A percentile compares a stretch with the other conserved stretches of the same genome.
phyloP scores from a whole-genome alignment of 2,888 invertebrate species.

The Drosophila koepferae region DNA sequence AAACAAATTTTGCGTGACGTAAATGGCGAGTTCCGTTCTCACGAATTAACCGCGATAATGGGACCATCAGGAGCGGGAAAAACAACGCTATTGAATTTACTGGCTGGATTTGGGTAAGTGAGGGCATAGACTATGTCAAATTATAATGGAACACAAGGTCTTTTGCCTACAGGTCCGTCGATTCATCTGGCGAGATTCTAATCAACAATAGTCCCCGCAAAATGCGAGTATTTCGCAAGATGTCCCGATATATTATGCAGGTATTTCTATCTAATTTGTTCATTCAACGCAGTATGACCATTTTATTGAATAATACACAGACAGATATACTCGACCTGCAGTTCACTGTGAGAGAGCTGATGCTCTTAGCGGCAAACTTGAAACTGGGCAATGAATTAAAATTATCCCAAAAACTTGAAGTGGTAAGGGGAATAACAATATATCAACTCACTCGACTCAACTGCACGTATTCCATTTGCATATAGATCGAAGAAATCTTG shows the following conservation, averaged over 20 bases:
- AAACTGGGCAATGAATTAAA: constrained; percentile 91
- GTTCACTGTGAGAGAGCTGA: constrained; percentile 94
- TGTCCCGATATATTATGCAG: constrained; percentile 98
- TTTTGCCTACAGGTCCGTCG: constrained; percentile 86
- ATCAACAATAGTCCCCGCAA: constrained; percentile 93
- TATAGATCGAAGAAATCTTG: constrained; percentile 94
- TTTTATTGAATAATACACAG: constrained; percentile 37
- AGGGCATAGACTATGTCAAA: neutral
- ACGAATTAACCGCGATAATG: constrained; percentile 95
- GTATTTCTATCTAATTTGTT: constrained; percentile 20
- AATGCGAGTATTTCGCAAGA: constrained; percentile 91
- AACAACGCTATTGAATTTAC: constrained; percentile 94
- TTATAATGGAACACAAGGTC: neutral
- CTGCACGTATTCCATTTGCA: constrained; percentile 58
- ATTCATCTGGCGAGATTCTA: constrained; percentile 90
- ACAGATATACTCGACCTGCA: constrained; percentile 94
- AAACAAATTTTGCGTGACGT: constrained; percentile 93
- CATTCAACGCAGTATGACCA: neutral
- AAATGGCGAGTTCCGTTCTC: constrained; percentile 93
- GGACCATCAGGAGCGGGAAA: constrained; percentile 98
- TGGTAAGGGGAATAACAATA: constrained; percentile 87
- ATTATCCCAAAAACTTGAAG: constrained; percentile 88
- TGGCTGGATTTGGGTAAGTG: constrained; percentile 95
- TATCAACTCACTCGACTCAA: neutral
- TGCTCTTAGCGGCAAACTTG: constrained; percentile 95